A percentile compares a stretch with the other conserved stretches of the same genome.
Conservation (phyloP, 2,888 invertebrate genomes). For the Hydropsyche betteni region DNA sequence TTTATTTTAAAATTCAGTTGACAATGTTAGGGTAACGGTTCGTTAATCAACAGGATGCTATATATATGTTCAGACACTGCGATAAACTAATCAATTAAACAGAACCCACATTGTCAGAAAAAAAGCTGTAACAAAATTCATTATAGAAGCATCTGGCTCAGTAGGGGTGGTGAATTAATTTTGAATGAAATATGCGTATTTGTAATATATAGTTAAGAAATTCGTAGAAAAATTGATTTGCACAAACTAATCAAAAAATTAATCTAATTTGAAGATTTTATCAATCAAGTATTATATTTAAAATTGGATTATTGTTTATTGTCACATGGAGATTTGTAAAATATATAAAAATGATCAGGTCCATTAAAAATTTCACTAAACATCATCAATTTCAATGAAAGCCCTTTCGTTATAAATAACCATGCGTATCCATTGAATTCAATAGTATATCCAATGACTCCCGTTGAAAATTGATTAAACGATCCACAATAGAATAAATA, state of each 20-base stretch:
- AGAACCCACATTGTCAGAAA: constrained; percentile 26
- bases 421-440: background rate
- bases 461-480: constrained; percentile 38
- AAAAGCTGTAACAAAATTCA: constrained; percentile 37
- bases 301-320: no score
- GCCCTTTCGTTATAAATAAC: background rate
- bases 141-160: constrained; percentile 37
- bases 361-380: no score
- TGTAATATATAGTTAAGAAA: background rate
- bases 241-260: background rate
- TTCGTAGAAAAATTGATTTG: background rate
- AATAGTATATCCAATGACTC: constrained; percentile 1
- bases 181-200: background rate
- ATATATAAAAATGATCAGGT: no score
- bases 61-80: constrained; percentile 46
- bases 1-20: background rate
- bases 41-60: constrained; percentile 45
- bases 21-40: background rate
- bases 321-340: no score
- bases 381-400: no score
- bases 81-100: constrained; percentile 51
- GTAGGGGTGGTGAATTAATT: constrained; percentile 24
- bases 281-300: no score
- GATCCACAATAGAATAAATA: constrained; percentile 23
- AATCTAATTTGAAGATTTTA: no score